phyloP scores from a whole-genome alignment of 2,113 vertebrate species.

The Felis catus region DNA sequence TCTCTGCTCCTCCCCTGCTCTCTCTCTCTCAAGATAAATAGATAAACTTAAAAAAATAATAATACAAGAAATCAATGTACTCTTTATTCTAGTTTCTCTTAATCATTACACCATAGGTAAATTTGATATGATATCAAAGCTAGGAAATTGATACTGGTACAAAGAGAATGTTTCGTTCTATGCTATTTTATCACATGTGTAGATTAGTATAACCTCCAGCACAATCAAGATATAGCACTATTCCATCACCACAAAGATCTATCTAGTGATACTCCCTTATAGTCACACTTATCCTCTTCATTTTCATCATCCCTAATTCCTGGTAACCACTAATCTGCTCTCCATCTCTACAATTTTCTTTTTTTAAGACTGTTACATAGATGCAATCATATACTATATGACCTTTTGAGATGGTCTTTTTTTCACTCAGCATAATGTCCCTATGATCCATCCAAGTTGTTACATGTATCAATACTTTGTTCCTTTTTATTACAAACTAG shows the following conservation, averaged over 20 bases:
- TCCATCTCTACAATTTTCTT: not conserved
- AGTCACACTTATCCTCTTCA: not conserved
- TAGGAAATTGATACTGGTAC: not conserved
- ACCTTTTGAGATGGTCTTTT: not conserved
- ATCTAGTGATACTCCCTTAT: not conserved
- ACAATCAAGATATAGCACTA: not conserved
- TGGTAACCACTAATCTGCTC: not conserved
- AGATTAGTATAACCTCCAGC: not conserved
- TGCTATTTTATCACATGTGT: not conserved
- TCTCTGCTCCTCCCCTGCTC: no score
- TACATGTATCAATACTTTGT: not conserved
- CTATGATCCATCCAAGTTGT: not conserved
- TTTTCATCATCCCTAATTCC: not conserved
- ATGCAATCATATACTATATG: not conserved
- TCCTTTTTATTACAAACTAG: not conserved
- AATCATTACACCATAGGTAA: not conserved
- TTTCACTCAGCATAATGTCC: not conserved
- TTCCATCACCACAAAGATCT: not conserved
- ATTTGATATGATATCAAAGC: not conserved
- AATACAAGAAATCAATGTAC: not conserved
- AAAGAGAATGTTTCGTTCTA: not conserved
- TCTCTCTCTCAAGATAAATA: no score
- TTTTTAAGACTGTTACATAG: not conserved
- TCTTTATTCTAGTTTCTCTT: not conserved
- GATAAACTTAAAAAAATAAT: not conserved